Conservation (phyloP, 2,113 vertebrate species). For the Scolopax mira region DNA sequence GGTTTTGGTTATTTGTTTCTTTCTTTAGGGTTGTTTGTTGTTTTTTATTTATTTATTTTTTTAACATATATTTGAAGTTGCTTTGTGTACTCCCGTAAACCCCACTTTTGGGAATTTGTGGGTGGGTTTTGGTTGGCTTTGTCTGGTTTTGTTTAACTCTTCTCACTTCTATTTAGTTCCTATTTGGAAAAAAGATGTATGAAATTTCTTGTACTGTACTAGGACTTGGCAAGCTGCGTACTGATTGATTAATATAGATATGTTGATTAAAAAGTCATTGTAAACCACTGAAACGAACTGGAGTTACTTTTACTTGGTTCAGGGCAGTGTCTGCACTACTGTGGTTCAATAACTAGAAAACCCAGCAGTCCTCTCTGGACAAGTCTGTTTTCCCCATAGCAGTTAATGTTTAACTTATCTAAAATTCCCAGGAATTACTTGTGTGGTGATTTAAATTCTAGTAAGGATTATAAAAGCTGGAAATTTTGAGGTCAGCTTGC, state of each 20-base stretch:
- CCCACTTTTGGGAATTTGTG: neutral
- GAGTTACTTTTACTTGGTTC: neutral
- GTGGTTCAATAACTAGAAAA: neutral
- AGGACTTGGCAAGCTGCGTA: neutral
- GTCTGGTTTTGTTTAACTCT: neutral
- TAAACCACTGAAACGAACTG: neutral
- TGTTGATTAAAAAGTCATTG: neutral
- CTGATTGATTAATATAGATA: neutral
- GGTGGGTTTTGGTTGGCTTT: neutral
- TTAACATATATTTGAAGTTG: neutral
- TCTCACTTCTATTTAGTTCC: neutral
- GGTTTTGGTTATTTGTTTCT: neutral
- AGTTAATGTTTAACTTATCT: neutral
- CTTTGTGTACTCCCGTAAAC: neutral
- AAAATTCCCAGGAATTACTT: neutral
- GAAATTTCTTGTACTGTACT: neutral
- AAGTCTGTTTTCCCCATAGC: neutral
- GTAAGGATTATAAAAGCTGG: neutral
- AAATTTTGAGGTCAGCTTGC: neutral
- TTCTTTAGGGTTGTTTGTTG: too few species aligned
- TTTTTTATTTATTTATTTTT: neutral
- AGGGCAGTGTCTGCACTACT: neutral
- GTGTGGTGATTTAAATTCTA: neutral
- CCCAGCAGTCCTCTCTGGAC: neutral
- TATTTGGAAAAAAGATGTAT: neutral